Base-by-base conservation (phyloP, 2,797 vertebrate species). In the Anas bernieri region DNA sequence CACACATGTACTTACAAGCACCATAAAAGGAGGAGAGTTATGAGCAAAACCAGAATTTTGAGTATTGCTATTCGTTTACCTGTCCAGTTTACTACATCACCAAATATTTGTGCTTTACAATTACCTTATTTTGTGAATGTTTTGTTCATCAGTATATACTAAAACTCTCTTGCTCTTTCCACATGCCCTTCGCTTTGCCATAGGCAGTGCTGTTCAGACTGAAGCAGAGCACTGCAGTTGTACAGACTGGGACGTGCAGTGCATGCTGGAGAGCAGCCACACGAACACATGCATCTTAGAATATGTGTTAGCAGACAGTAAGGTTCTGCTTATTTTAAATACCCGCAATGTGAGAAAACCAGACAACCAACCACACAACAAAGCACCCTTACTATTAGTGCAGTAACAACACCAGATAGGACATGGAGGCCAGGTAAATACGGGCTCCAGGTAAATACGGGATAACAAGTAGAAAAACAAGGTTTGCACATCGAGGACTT, bases 221-320 rank as follows among this genome's bases (percentile, higher is more conserved):
- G 54, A 78, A 54, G 76, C 12, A 70, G 30, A 70, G 63, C 39
- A 33, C 4, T 1, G 5, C 15, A 14, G 33, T 31, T 10, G 26
- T 7, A 39, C 37, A 59, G 56, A 28, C 39, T 35, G 26, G 66
- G 67, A 54, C 5, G 39, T 3, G 7, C 73, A 59, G 11, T 13
- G 17, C 17, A 10, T 0, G 1, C 15, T 6, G 45, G 59, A 33
- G 31, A 76, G 79, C 17, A 55, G 59, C 33, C 1, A 1, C 20
- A 39, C 12, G 25, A 37, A 63, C 31, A 16, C 9, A 6, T 3
- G 18, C 28, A 17, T 39, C 35, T 16, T n/a, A 31, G 12, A 61
- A 37, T 17, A 16, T 15, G 50, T 1, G 6, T 30, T 69, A 12
- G 37, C 35, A 73, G n/a, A 61, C 35, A 62, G 23, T 2, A 11